Base-by-base conservation (phyloP, 1,140 invertebrate species). In the Halotydeus destructor region DNA sequence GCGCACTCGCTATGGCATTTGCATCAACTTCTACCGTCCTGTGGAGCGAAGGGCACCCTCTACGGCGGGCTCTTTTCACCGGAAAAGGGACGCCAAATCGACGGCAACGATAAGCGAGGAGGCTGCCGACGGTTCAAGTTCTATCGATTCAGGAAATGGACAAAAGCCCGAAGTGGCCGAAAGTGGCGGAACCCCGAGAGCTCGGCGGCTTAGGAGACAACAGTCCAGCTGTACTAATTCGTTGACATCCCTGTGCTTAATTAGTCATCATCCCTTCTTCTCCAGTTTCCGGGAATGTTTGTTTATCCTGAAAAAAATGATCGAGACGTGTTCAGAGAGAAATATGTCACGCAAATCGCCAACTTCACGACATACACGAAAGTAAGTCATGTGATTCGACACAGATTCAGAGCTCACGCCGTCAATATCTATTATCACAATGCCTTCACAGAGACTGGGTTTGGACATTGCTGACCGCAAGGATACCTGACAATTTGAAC, bases 221-320 rank as follows among this genome's bases (percentile, higher is more conserved):
- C 38, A 22, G 36, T 34, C 37, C 27, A 33, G 35, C 27, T 19
- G 22, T 35, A 44, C 38, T 8, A 35, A 49, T 48, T 45, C 51
- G 9, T 64, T 99, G 47, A 98, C 91, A 30, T 94, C 89, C 30
- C 65, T 98, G 38, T 98, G 93, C 65, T 76, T 99, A 50, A 71
- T 99, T 31, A 96, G 88, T 47, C 93, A 99, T 70, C 93, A 99
- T 70, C 89, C 91, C 27, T 97, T 99, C 63, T 93, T 98, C 60
- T 80, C 86, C 32, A 86, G 78, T 55, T 97, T 97, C 68, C 77
- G 91, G 44, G 85, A 97, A 65, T 93, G 89, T 66, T 71, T 98
- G 46, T 85, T 83, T 62, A 78, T 93, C 53, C 66, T 99, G 50
- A 84, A 88, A 60, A 82, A 79, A 56, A 66, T 98, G 43, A 91